Base-by-base conservation (phyloP, 2,113 vertebrate genomes). In the Hymenochirus boettgeri region DNA sequence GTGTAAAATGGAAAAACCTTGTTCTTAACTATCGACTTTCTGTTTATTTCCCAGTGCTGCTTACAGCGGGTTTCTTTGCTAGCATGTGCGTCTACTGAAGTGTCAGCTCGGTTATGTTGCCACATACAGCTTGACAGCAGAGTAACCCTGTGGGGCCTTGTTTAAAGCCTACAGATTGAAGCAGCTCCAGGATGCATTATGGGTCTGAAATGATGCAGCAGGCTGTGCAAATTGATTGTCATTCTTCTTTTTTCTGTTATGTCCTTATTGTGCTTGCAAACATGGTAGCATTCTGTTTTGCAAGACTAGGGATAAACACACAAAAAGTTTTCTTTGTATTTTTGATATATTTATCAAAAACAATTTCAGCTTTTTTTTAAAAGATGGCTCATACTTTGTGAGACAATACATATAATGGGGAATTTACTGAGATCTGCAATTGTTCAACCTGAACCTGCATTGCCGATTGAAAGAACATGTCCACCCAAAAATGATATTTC, bases 21-120 rank as follows among this genome's bases (percentile, higher is more conserved):
- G 21, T 58, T 53, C 26, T 17, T 24, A 17, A 29, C 51, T 56
- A 4, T 75, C 71, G 67, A 56, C 45, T 5, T 37, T 23, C 42
- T 67, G 72, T 71, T 48, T 71, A 70, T 74, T 62, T 75, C 70
- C 57, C 55, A 27, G 48, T 74, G 46, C 31, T 61, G 60, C 31
- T 71, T 75, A 64, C 35, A 62, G 51, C 59, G 70, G 35, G 62
- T 57, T 78, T 79, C 58, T 71, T 80, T 74, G 66, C 0, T 3
- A 61, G 67, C 45, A 70, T 62, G 42, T 51, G 8, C 61, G 71
- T 70, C 48, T 73, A 56, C 33, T 52, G 63, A 76, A 73, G 54
- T 72, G 69, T 71, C 70, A 63, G 1, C 56, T 57, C 73, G 22
- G 69, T 77, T 21, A 75, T 63, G 67, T 75, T 73, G 57, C 56